Base-by-base conservation (phyloP, 2,888 invertebrate species). In the Phlogophora meticulosa region DNA sequence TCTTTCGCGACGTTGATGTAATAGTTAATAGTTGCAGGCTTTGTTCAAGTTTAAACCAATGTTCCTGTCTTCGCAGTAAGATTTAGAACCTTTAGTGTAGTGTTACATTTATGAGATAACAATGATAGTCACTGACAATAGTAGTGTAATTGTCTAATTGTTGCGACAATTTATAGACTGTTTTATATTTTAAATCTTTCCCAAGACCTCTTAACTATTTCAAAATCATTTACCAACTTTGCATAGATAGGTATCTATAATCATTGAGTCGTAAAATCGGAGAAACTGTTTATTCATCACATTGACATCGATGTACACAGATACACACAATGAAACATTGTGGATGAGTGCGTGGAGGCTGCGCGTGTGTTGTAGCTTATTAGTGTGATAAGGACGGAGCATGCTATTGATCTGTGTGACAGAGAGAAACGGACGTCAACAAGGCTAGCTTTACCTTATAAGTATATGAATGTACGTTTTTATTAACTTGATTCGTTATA, bases 281-380 rank as follows among this genome's bases (percentile, higher is more conserved):
- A 94, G 94, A 94, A 94, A 94, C 93, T 93, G 92, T 94, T 94
- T 93, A 93, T 94, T 94, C 92, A 93, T 93, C 93, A 92, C 92
- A 92, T 92, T 91, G 93, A 92, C 91, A 92, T 86, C 86, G 85
- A 78, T 69, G 80, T 76, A 87, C 81, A 80, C 28, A 5, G 28
- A 28, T 2, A 28, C 86, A 85, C 86, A 88, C 85, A 86, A 72
- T 80, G 70, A 81, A 57, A 83, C 72, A 64, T 70, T 82, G 74
- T 77, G 72, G 60, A 69, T 82, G 86, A 86, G 86, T 86, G 85
- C 81, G 89, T 85, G 63, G 69, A 77, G 74, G 78, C 78, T 81
- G 82, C 68, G 80, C 81, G 76, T 88, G 89, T 91, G 87, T 87
- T 88, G 87, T 84, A 84, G 90, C 93, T 93, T 93, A 94, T 94